Conservation (phyloP, 2,113 vertebrate species). For the Lutjanus erythropterus region DNA sequence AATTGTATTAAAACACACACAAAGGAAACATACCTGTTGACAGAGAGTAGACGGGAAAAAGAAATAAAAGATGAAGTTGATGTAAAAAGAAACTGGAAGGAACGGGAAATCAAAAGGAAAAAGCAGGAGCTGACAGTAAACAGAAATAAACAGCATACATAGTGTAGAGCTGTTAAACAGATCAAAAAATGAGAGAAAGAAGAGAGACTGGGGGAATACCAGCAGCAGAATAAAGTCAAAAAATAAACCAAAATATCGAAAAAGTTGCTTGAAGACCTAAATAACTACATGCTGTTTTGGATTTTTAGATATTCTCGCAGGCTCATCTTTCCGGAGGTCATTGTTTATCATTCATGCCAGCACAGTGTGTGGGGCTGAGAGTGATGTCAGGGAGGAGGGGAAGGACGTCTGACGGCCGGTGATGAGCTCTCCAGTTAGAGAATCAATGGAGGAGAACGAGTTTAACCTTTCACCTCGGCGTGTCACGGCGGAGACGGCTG, state of each 20-base stretch:
- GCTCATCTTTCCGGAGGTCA: not conserved
- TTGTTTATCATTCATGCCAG: constrained; percentile 5
- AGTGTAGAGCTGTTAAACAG: not conserved
- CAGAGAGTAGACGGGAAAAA: not conserved
- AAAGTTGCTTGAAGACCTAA: not conserved
- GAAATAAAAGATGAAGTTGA: not conserved
- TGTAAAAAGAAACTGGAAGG: not conserved
- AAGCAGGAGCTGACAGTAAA: not conserved
- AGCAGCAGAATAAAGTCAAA: not conserved
- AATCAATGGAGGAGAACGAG: constrained; percentile 43
- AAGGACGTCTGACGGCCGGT: not conserved
- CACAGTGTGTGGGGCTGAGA: not conserved
- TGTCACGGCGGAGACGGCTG: not conserved
- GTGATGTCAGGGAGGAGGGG: not conserved
- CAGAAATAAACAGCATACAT: no score
- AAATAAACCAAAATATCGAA: not conserved
- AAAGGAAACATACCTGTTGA: not conserved
- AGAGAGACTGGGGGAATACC: not conserved
- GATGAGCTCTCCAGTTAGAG: constrained; percentile 37
- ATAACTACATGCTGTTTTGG: not conserved
- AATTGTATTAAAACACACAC: not conserved
- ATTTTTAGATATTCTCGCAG: constrained; percentile 4
- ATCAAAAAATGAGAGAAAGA: not conserved
- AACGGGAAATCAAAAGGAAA: not conserved
- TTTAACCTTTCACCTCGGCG: constrained; percentile 50